Base-by-base conservation (phyloP, 53 echinoderm and acorn worm species). In the Holothuria scabra region DNA sequence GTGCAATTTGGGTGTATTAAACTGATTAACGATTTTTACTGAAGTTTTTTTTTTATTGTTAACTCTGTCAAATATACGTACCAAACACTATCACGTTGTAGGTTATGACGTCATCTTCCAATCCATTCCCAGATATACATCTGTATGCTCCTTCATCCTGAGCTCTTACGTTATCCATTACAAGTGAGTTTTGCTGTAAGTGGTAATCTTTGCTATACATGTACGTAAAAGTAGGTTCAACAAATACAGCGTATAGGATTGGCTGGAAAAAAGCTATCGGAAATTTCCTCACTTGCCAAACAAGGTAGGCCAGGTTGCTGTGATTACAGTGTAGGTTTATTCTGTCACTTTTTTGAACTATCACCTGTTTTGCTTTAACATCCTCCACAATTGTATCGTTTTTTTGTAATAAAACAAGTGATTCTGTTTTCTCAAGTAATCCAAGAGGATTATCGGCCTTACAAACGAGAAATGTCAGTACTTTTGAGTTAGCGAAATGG, bases 261-360 rank as follows among this genome's bases (percentile, higher is more conserved):
- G 46, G 21, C 7, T 46, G 25, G 11, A 23, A 24, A 71, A 24
- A 8, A 11, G 5, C 23, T 6, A 23, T 8, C 8, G 1, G 35
- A 20, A 48, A 71, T 21, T 46, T n/a, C 48, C 11, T 71, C 8
- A 34, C 35, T 32, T 71, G 24, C 71, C 71, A 71, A 71, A 71
- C 41, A 21, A 71, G 24, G 23, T n/a, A 16, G 1, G 46, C 10
- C 1, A 46, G 21, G 3, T 41, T 26, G 3, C 22, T 13, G 26
- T 46, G 11, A 37, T 10, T n/a, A 7, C 38, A 71, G 12, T 41
- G 71, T 32, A 71, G 8, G 20, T 24, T 10, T 23, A 71, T 1
- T 41, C 2, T 41, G 35, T 22, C 22, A 21, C 20, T 48, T n/a
- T 8, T 8, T 23, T 71, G 25, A 5, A 41, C 38, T 18, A 1